Evolutionary conservation across 2,113 vertebrate species (phyloP).

Genomic region (Ammodytes marinus): DNA sequence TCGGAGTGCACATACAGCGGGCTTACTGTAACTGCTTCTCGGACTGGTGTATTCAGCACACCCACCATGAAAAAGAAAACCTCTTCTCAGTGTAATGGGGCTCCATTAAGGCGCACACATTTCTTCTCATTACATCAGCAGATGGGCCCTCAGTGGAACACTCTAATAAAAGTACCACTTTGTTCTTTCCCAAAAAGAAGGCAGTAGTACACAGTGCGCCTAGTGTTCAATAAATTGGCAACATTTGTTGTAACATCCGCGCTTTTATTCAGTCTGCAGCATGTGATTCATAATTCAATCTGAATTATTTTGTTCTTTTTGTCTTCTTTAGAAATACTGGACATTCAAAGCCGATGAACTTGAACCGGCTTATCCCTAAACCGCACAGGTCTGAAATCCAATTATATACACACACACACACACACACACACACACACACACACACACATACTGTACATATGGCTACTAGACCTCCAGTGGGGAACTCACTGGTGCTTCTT

Average conservation of each 20-base stretch:
- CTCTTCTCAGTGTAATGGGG: slow-evolving; percentile 44
- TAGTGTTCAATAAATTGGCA: slow-evolving; percentile 4
- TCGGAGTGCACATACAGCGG: background rate
- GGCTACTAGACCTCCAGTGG: background rate
- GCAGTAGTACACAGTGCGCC: background rate
- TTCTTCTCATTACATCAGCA: slow-evolving; percentile 73
- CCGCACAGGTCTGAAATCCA: slow-evolving; percentile 90
- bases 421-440: background rate
- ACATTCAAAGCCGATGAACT: slow-evolving; percentile 90
- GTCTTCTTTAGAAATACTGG: slow-evolving; percentile 88
- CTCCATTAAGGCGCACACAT: slow-evolving; percentile 62
- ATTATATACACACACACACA: slow-evolving; percentile 16
- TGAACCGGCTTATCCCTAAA: slow-evolving; percentile 89
- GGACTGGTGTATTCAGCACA: background rate
- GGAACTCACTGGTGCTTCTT: slow-evolving; percentile 1
- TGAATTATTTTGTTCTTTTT: slow-evolving; percentile 75
- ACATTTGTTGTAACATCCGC: slow-evolving; percentile 12
- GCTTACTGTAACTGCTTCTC: slow-evolving; percentile 32
- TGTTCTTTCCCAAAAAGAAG: slow-evolving; percentile 35
- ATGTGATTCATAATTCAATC: slow-evolving; percentile 51
- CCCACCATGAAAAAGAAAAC: slow-evolving; percentile 31
- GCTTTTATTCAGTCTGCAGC: background rate
- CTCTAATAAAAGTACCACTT: slow-evolving; percentile 60
- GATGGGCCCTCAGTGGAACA: slow-evolving; percentile 61
- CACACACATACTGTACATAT: background rate